These are phyloP conservation scores for Epiblema foenella DNA, from an alignment of 2,888 invertebrate species.

Conservation along the genomic window DNA sequence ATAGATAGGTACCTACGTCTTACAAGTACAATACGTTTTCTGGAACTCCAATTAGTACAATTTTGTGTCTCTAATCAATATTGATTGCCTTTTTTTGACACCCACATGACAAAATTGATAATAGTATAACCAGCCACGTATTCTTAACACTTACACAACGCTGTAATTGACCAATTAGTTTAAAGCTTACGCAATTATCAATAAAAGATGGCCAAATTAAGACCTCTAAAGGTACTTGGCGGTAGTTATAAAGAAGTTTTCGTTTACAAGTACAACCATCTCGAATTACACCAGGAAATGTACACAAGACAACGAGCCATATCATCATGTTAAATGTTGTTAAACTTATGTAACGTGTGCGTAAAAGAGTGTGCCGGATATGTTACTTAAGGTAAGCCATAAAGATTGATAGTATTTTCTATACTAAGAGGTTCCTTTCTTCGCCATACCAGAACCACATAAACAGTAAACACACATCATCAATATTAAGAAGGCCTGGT, in stretches of 20 bases:
- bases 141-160: constrained; percentile 33
- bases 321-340: constrained; percentile 32
- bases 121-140: constrained; percentile 16
- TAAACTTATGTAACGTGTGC: constrained; percentile 33
- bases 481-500: no score
- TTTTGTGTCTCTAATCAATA: not conserved
- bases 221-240: constrained; percentile 4
- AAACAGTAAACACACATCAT: no score
- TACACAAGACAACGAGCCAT: constrained; percentile 39
- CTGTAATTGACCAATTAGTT: constrained; percentile 31
- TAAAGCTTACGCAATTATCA: constrained; percentile 33
- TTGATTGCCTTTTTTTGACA: constrained; percentile 13
- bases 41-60: not conserved
- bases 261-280: constrained; percentile 23
- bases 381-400: constrained; percentile 22
- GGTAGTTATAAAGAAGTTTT: constrained; percentile 28
- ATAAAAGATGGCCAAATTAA: constrained; percentile 34
- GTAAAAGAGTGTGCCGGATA: constrained; percentile 25
- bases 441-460: not conserved
- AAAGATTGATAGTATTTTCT: constrained; percentile 14
- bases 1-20: no score
- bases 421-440: not conserved
- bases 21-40: no score
- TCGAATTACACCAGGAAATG: constrained; percentile 39
- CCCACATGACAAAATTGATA: constrained; percentile 1